Percentiles rank a stretch among this genome's conserved stretches.
Conservation (phyloP, 53 echinoderm and acorn worm genomes). For the Paelopatides confundens region DNA sequence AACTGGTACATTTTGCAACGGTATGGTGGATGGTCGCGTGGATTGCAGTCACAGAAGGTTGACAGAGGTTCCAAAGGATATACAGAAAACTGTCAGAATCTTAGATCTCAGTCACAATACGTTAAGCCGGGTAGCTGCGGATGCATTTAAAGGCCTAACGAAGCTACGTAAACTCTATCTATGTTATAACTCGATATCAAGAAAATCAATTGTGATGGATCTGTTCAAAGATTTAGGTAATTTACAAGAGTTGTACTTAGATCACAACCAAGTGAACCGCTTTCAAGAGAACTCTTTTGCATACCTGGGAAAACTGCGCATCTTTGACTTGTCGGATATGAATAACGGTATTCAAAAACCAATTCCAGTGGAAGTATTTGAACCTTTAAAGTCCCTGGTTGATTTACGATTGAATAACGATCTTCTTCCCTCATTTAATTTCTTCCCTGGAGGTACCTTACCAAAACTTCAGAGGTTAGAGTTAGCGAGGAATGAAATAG, state of each 20-base stretch:
- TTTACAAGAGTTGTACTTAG: constrained; percentile 62
- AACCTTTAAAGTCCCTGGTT: constrained; percentile 37
- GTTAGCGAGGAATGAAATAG: constrained; percentile 67
- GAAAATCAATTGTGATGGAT: constrained; percentile 42
- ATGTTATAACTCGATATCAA: constrained; percentile 76
- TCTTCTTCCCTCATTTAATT: constrained; percentile 60
- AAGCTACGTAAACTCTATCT: constrained; percentile 70
- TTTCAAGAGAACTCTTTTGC: constrained; percentile 55
- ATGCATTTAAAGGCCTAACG: constrained; percentile 77
- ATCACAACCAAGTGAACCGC: constrained; percentile 74
- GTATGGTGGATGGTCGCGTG: constrained; percentile 61
- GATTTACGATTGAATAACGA: constrained; percentile 57
- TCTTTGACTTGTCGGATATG: constrained; percentile 79
- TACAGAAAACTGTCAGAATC: constrained; percentile 61
- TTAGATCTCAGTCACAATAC: constrained; percentile 81
- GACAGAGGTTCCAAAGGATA: constrained; percentile 66
- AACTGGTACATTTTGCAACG: not conserved
- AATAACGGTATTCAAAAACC: constrained; percentile 63
- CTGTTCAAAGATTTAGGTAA: constrained; percentile 67
- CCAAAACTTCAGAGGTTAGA: constrained; percentile 60
- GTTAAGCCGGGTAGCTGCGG: constrained; percentile 42
- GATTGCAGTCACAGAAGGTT: constrained; percentile 79
- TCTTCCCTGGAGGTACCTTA: constrained; percentile 48
- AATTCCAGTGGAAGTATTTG: constrained; percentile 51
- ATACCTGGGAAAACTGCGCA: constrained; percentile 41